Percentiles rank a stretch among this genome's conserved stretches.
Conservation (phyloP, 2,888 invertebrate species). For the Tiphia femorata region DNA sequence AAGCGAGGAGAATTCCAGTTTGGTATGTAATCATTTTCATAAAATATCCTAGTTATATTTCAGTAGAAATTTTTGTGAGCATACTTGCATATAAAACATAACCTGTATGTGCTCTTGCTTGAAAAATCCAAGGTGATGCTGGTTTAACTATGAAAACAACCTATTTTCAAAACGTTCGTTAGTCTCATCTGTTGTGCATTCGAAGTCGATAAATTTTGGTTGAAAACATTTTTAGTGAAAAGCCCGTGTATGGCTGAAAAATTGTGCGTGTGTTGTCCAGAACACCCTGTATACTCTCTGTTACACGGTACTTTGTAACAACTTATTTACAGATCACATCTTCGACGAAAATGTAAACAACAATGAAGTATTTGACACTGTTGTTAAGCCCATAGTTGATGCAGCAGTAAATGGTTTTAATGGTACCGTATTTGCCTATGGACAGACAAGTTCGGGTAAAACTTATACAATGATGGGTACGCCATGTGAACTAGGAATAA, state of each 20-base stretch:
- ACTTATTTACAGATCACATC: constrained; percentile 76
- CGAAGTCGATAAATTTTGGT: too few species aligned
- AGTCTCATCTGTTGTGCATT: too few species aligned
- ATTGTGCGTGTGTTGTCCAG: too few species aligned
- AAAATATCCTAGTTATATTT: too few species aligned
- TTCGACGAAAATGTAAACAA: constrained; percentile 75
- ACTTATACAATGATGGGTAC: constrained; percentile 88
- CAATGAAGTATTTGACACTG: constrained; percentile 76
- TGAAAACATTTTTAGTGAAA: not conserved
- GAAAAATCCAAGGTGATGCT: too few species aligned
- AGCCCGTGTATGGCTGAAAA: too few species aligned
- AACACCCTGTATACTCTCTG: not conserved
- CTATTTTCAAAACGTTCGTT: too few species aligned
- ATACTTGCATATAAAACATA: not conserved
- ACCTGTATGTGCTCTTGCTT: not conserved
- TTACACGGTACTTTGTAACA: not conserved
- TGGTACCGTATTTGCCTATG: constrained; percentile 92
- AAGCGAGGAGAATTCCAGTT: constrained; percentile 60
- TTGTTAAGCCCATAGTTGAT: constrained; percentile 80
- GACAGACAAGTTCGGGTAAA: constrained; percentile 92
- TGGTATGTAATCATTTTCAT: constrained; percentile 50
- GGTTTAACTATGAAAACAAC: not conserved
- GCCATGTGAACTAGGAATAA: constrained; percentile 78
- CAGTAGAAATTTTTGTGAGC: not conserved
- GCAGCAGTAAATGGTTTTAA: constrained; percentile 82